Conservation (phyloP, 2,797 vertebrate species). For the Sebastes hubbsi region DNA sequence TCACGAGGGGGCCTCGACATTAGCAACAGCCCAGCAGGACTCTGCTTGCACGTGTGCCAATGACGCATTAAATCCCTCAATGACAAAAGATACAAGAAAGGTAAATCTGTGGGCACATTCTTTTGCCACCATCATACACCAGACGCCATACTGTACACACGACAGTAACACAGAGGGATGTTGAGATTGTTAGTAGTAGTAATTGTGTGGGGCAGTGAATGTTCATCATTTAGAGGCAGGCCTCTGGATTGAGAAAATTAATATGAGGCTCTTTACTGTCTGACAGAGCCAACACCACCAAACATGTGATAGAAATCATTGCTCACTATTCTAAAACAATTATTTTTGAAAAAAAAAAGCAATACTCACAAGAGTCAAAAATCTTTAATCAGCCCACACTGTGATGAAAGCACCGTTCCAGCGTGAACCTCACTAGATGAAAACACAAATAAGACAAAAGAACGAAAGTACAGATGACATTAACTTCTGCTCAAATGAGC, state of each 20-base stretch:
- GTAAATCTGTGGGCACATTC: constrained; percentile 69
- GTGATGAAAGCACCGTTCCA: constrained; percentile 62
- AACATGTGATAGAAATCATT: constrained; percentile 14
- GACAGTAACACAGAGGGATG: constrained; percentile 13
- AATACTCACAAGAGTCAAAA: constrained; percentile 39
- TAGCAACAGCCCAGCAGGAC: constrained; percentile 82
- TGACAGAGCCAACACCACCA: constrained; percentile 9
- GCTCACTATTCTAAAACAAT: constrained; percentile 34
- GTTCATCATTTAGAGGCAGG: constrained; percentile 4
- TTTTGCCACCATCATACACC: constrained; percentile 45
- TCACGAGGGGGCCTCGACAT: constrained; percentile 80
- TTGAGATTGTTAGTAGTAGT: neutral
- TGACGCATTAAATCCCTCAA: constrained; percentile 81
- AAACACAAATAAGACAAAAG: constrained; percentile 63
- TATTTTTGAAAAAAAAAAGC: constrained; percentile 6
- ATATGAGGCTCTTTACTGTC: neutral
- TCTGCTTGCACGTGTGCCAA: constrained; percentile 74
- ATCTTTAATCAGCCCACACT: constrained; percentile 64
- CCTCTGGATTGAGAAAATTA: neutral
- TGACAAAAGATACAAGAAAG: constrained; percentile 80
- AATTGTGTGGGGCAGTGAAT: neutral
- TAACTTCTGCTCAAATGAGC: constrained; percentile 74
- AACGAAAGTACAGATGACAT: constrained; percentile 70
- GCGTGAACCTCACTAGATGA: constrained; percentile 51
- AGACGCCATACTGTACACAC: constrained; percentile 44